These are phyloP conservation scores for Caenorhabditis remanei DNA, from an alignment of 1,140 invertebrate genomes.

Conservation along the genomic window DNA sequence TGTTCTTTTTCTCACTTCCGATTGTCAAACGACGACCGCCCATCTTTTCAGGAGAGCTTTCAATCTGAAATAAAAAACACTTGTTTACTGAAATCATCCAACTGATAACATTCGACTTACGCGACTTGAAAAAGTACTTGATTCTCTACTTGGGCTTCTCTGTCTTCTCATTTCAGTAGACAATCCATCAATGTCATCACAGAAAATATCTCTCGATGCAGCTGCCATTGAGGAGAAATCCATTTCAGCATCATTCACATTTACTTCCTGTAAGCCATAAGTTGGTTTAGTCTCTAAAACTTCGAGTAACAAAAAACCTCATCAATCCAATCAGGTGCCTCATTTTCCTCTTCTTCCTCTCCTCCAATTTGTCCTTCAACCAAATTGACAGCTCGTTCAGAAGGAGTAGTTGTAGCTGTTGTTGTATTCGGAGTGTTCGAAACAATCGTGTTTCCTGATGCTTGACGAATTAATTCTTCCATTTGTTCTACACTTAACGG, in stretches of 20 bases:
- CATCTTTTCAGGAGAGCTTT: constrained; percentile 20
- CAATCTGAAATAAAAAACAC: background rate
- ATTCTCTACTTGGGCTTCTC: constrained; percentile 34
- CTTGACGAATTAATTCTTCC: constrained; percentile 41
- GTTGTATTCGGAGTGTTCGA: background rate
- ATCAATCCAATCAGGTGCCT: constrained; percentile 39
- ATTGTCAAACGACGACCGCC: constrained; percentile 36
- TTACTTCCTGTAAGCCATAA: background rate
- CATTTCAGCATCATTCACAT: constrained; percentile 7
- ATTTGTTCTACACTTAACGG: constrained; percentile 18
- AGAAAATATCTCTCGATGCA: background rate
- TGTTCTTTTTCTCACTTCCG: constrained; percentile 33
- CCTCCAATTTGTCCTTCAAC: background rate
- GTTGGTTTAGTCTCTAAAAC: background rate
- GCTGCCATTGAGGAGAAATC: constrained; percentile 34
- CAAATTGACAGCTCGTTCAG: background rate
- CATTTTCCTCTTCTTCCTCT: background rate
- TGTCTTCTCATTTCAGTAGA: background rate
- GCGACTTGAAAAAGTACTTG: background rate
- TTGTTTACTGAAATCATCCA: background rate
- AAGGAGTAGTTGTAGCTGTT: constrained; percentile 21
- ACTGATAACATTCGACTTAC: background rate
- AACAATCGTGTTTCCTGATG: background rate
- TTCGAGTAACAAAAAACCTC: background rate
- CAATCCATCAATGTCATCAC: constrained; percentile 1